Evolutionary conservation across 2,888 invertebrate genomes (phyloP).

Genomic region (Helobdella robusta): DNA sequence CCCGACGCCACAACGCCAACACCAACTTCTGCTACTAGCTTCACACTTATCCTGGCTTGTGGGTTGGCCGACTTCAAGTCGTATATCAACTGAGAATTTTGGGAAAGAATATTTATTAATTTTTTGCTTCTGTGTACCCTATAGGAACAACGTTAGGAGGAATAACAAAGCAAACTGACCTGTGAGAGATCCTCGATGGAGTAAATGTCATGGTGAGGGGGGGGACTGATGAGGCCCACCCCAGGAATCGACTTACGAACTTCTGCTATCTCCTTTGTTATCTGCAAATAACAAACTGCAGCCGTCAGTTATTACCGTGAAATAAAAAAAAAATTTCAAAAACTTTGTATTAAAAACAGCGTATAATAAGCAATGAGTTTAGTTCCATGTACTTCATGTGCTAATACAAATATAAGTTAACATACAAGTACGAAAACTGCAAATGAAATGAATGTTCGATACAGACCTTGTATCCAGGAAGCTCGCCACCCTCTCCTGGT

Average conservation of each 20-base stretch:
- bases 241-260: slow-evolving; percentile 91
- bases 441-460: slow-evolving; percentile 13
- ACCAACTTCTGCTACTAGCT: slow-evolving; percentile 94
- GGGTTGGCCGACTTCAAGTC: slow-evolving; percentile 97
- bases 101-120: too few species aligned
- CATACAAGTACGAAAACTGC: not conserved
- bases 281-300: slow-evolving; percentile 54
- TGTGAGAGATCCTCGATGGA: slow-evolving; percentile 97
- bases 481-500: slow-evolving; percentile 94
- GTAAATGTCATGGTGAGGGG: slow-evolving; percentile 98
- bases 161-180: slow-evolving; percentile 39
- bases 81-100: slow-evolving; percentile 72
- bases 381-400: too few species aligned
- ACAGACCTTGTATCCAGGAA: slow-evolving; percentile 70
- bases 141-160: not conserved
- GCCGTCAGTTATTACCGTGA: not conserved
- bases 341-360: too few species aligned
- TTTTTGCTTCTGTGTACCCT: not conserved
- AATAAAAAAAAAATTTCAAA: slow-evolving; percentile 6
- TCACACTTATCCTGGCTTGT: slow-evolving; percentile 84
- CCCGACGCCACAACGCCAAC: slow-evolving; percentile 98
- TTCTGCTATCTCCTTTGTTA: slow-evolving; percentile 84
- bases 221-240: slow-evolving; percentile 93
- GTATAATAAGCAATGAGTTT: too few species aligned
- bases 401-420: not conserved